These are phyloP conservation scores for Lamproptera curius DNA, from an alignment of 2,888 invertebrate genomes.

Conservation along the genomic window DNA sequence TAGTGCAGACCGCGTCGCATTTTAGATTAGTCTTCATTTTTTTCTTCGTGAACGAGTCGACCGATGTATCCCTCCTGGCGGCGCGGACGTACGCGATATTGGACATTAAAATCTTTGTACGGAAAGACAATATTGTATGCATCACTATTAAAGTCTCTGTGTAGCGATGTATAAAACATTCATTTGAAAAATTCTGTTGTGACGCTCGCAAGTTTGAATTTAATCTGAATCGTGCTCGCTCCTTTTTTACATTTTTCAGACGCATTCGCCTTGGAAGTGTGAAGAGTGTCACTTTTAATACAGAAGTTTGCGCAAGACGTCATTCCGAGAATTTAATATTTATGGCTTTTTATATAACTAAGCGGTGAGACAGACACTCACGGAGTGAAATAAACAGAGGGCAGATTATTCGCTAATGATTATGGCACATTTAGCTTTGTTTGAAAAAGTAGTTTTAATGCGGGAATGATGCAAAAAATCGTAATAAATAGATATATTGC, in stretches of 20 bases:
- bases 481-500: too few relatives aligned
- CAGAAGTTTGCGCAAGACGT: conserved; percentile 42
- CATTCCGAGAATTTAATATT: conserved; percentile 34
- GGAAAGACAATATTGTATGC: conserved; percentile 28
- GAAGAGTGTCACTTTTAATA: conserved; percentile 53
- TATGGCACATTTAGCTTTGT: too few relatives aligned
- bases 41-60: conserved; percentile 47
- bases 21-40: conserved; percentile 63
- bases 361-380: too few relatives aligned
- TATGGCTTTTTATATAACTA: too few relatives aligned
- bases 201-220: conserved; percentile 15
- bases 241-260: conserved; percentile 14
- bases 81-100: conserved; percentile 42
- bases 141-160: conserved; percentile 3
- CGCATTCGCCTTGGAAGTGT: conserved; percentile 33
- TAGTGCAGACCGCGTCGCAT: conserved; percentile 60
- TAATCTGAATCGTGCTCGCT: conserved; percentile 8
- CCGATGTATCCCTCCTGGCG: conserved; percentile 37
- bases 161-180: conserved; percentile 19
- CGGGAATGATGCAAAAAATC: too few relatives aligned
- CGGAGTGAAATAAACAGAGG: too few relatives aligned
- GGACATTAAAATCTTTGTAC: conserved; percentile 43
- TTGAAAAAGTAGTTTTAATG: too few relatives aligned
- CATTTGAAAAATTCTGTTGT: conserved; percentile 19
- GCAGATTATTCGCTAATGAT: too few relatives aligned